These are phyloP conservation scores for Scaptomyza pallida DNA, from an alignment of 1,140 invertebrate genomes.

Conservation along the genomic window DNA sequence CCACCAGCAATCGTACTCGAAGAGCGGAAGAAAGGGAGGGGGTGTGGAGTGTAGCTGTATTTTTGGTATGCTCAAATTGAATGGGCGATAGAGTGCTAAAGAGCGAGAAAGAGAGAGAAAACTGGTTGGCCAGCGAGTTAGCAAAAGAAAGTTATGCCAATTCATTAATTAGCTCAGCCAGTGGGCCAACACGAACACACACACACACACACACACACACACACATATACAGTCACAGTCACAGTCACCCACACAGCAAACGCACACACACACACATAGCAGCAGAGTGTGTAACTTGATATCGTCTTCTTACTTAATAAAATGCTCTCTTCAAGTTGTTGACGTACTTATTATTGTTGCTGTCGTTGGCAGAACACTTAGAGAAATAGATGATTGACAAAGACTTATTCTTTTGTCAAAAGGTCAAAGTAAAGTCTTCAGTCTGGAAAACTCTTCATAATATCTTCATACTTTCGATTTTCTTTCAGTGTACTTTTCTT, in stretches of 20 bases:
- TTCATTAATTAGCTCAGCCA: constrained; percentile 79
- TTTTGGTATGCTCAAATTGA: constrained; percentile 34
- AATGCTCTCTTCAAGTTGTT: constrained; percentile 55
- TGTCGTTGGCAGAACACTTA: neutral
- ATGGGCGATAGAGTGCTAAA: constrained; percentile 33
- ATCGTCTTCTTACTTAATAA: constrained; percentile 71
- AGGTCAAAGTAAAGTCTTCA: too few species aligned
- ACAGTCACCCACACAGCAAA: constrained; percentile 21
- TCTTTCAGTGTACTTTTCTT: neutral
- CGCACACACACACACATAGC: constrained; percentile 13
- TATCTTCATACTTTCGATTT: neutral
- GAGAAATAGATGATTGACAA: neutral
- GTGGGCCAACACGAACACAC: constrained; percentile 53
- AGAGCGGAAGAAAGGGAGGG: neutral
- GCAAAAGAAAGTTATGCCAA: constrained; percentile 73
- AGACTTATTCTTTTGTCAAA: too few species aligned
- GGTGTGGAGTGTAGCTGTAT: neutral
- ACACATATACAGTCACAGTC: constrained; percentile 35
- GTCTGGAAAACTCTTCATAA: too few species aligned
- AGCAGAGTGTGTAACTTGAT: constrained; percentile 72
- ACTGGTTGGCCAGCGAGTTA: constrained; percentile 33
- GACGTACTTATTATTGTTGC: constrained; percentile 39
- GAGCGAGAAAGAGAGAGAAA: constrained; percentile 17
- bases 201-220: constrained; percentile 59
- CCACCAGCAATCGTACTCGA: too few species aligned